A percentile compares a stretch with the other conserved stretches of the same genome.
Conservation (phyloP, 2,888 invertebrate species). For the Drosophila rellima region DNA sequence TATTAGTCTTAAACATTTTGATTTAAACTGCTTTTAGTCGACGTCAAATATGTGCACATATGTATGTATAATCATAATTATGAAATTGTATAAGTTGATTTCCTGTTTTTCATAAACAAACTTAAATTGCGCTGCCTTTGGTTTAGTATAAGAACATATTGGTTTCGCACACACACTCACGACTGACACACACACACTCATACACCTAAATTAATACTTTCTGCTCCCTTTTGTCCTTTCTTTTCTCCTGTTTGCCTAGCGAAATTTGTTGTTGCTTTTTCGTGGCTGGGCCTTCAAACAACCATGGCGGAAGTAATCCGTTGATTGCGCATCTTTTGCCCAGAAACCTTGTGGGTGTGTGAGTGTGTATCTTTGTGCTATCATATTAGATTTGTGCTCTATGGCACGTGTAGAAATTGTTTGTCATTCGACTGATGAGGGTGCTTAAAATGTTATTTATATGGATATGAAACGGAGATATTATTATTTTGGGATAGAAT, state of each 20-base stretch:
- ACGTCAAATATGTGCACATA: too few species aligned
- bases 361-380: conserved; percentile 23
- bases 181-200: conserved; percentile 17
- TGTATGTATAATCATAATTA: conserved; percentile 6
- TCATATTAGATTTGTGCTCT: conserved; percentile 51
- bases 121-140: conserved; percentile 66
- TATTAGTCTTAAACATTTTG: too few species aligned
- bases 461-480: conserved; percentile 35
- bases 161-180: conserved; percentile 50
- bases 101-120: conserved; percentile 56
- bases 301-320: conserved; percentile 73
- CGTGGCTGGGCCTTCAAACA: conserved; percentile 49
- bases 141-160: conserved; percentile 51
- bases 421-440: conserved; percentile 59
- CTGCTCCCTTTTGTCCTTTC: conserved; percentile 17
- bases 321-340: conserved; percentile 64
- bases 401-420: conserved; percentile 58
- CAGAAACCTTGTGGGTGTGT: conserved; percentile 5
- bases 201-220: conserved; percentile 7
- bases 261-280: conserved; percentile 44
- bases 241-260: conserved; percentile 16
- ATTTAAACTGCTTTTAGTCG: too few species aligned
- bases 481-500: background rate
- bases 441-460: conserved; percentile 65
- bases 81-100: conserved; percentile 31